Conservation (phyloP, 2,888 invertebrate genomes). For the Caprella mutica region DNA sequence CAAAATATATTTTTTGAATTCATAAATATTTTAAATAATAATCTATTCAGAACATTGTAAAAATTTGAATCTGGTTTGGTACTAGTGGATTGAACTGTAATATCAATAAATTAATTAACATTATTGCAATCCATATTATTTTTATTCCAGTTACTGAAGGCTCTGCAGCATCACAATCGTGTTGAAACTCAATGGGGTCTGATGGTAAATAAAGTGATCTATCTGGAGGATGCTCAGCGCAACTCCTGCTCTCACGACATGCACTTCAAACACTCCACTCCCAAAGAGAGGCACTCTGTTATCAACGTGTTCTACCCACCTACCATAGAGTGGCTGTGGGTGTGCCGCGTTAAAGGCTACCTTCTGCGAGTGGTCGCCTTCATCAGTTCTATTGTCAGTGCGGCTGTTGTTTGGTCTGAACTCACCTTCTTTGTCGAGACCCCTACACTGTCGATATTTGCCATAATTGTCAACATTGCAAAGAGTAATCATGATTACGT, state of each 20-base stretch:
- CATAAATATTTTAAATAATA: too few species aligned
- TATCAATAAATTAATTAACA: too few species aligned
- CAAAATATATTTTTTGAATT: too few species aligned
- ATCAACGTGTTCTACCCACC: slow-evolving; percentile 28
- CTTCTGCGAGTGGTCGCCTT: slow-evolving; percentile 61
- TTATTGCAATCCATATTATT: neutral
- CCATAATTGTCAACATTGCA: slow-evolving; percentile 77
- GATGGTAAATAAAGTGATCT: slow-evolving; percentile 56
- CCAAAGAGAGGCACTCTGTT: slow-evolving; percentile 15
- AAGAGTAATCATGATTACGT: slow-evolving; percentile 76
- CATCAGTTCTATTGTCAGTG: slow-evolving; percentile 62
- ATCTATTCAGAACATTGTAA: too few species aligned
- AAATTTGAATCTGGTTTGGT: too few species aligned
- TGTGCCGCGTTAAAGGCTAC: slow-evolving; percentile 67
- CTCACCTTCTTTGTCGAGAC: slow-evolving; percentile 88
- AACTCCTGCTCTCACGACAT: slow-evolving; percentile 56
- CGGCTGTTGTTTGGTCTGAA: slow-evolving; percentile 97
- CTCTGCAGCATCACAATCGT: slow-evolving; percentile 78
- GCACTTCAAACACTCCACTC: slow-evolving; percentile 52
- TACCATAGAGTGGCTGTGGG: slow-evolving; percentile 87
- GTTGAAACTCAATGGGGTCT: slow-evolving; percentile 90
- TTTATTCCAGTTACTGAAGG: slow-evolving; percentile 56
- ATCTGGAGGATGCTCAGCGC: slow-evolving; percentile 74
- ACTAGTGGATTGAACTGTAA: too few species aligned
- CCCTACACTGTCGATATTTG: slow-evolving; percentile 91